These are phyloP conservation scores for Platycercus adscitus DNA, from an alignment of 2,113 vertebrate species.

Conservation along the genomic window DNA sequence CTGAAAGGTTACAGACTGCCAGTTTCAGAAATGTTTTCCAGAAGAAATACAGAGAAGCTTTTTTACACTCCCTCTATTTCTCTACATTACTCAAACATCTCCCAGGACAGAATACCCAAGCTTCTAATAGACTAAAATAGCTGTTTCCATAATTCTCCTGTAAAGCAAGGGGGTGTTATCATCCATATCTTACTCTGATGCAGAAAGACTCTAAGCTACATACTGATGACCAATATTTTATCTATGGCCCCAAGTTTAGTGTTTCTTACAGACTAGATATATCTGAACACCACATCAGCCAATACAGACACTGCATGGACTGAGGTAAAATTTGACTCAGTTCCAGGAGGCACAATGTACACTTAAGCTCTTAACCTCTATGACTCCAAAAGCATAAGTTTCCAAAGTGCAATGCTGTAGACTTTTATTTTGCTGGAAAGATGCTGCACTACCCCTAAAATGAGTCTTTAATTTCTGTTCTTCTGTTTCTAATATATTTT, in stretches of 20 bases:
- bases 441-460: neutral
- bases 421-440: neutral
- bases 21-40: neutral
- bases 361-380: neutral
- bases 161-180: neutral
- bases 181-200: neutral
- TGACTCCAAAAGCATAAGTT: neutral
- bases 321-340: neutral
- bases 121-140: neutral
- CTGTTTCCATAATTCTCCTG: neutral
- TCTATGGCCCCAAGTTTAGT: neutral
- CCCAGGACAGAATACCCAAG: neutral
- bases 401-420: neutral
- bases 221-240: neutral
- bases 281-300: neutral
- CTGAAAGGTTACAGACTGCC: neutral
- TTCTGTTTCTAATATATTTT: neutral
- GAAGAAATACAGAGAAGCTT: neutral
- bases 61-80: neutral
- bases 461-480: neutral
- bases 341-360: neutral
- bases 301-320: neutral
- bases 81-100: neutral
- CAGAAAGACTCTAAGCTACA: neutral
- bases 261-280: neutral